Conservation (phyloP, 2,888 invertebrate genomes). For the Athalia circularis region DNA sequence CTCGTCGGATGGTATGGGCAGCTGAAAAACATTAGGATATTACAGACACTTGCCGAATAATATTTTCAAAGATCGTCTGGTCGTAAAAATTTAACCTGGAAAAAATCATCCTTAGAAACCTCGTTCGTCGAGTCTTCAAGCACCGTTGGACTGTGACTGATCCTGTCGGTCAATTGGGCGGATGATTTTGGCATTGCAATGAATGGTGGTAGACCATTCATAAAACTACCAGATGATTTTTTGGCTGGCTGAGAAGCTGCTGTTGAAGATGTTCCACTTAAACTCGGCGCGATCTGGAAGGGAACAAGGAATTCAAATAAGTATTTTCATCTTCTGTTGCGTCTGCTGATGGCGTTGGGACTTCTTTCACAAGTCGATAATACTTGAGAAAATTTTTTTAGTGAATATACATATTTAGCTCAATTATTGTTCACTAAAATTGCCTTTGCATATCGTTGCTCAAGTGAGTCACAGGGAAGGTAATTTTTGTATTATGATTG, state of each 20-base stretch:
- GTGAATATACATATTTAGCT: no score
- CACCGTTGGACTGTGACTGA: constrained; percentile 65
- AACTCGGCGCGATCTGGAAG: not conserved
- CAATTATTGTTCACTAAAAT: no score
- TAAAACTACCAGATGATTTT: constrained; percentile 52
- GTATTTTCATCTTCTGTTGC: not conserved
- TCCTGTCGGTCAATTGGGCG: constrained; percentile 67
- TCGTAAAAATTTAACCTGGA: constrained; percentile 57
- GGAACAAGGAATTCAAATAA: not conserved
- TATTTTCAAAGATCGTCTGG: no score
- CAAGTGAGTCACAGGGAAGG: not conserved
- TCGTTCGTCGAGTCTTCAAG: constrained; percentile 68
- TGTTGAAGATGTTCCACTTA: not conserved
- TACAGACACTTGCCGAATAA: no score
- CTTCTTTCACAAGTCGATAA: no score
- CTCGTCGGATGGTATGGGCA: constrained; percentile 68
- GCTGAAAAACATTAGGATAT: constrained; percentile 54
- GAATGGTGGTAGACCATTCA: constrained; percentile 66
- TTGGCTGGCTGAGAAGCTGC: constrained; percentile 50
- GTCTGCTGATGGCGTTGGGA: no score
- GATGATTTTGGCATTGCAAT: constrained; percentile 69
- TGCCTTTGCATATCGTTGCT: not conserved
- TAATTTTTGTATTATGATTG: constrained; percentile 26
- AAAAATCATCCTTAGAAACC: constrained; percentile 67
- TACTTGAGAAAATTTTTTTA: no score